Evolutionary conservation across 2,113 vertebrate species (phyloP).

Genomic region (Embiotoca jacksoni): DNA sequence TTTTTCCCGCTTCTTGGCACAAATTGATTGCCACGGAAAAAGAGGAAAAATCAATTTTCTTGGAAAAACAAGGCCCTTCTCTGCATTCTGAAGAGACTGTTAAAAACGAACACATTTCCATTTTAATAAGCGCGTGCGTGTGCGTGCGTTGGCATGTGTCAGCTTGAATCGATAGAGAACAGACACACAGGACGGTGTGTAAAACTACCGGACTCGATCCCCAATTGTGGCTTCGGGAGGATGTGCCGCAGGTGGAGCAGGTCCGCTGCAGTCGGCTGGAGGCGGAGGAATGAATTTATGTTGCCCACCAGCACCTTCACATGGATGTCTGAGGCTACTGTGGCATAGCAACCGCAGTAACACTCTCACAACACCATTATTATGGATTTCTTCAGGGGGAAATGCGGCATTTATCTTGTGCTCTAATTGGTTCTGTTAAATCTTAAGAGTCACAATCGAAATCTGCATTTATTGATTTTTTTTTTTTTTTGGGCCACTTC

Average conservation of each 20-base stretch:
- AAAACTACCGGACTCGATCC: neutral
- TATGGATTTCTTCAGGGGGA: neutral
- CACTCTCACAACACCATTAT: neutral
- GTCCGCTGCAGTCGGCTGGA: conserved; percentile 21
- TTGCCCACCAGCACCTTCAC: conserved; percentile 60
- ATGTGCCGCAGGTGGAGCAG: conserved; percentile 39
- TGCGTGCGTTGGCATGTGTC: conserved; percentile 1
- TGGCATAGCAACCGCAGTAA: conserved; percentile 7
- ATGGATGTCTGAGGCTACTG: conserved; percentile 45
- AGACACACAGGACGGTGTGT: neutral
- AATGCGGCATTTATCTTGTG: neutral
- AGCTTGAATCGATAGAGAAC: conserved; percentile 5
- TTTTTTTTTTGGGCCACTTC: neutral
- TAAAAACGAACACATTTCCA: conserved; percentile 8
- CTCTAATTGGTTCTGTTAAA: neutral
- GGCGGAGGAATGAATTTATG: neutral
- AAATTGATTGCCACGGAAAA: conserved; percentile 46
- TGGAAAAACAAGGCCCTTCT: conserved; percentile 36
- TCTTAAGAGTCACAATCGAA: neutral
- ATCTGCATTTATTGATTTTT: neutral
- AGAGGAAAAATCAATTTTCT: conserved; percentile 34
- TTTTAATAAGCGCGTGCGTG: neutral
- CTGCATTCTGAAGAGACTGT: conserved; percentile 19
- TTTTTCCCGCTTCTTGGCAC: conserved; percentile 20
- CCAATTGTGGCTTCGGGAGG: neutral